These are phyloP conservation scores for Imbricaverruca yamaguchii DNA, from an alignment of 2,888 invertebrate genomes.

Conservation along the genomic window DNA sequence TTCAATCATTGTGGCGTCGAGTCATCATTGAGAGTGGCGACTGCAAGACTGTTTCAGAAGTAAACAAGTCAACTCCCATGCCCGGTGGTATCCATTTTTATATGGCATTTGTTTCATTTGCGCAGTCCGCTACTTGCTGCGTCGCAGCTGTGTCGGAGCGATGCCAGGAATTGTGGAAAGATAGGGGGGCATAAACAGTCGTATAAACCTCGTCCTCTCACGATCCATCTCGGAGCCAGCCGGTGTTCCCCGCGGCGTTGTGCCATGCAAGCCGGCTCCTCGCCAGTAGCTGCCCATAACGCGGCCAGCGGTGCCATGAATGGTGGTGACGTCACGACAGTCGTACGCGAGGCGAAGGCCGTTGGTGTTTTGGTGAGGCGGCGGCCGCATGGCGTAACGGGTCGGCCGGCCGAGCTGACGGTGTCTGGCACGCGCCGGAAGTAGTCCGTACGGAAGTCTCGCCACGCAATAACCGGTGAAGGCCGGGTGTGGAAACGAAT, in stretches of 20 bases:
- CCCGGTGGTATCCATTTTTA: too few species aligned
- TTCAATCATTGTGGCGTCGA: too few species aligned
- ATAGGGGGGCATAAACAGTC: too few species aligned
- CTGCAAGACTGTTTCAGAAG: too few species aligned
- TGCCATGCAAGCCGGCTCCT: neutral
- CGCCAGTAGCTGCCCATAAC: neutral
- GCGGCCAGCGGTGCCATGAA: neutral
- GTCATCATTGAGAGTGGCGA: too few species aligned
- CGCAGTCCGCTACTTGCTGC: too few species aligned
- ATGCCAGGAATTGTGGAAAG: too few species aligned
- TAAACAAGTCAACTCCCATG: too few species aligned
- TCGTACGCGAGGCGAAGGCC: neutral
- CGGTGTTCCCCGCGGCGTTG: slow-evolving; percentile 6
- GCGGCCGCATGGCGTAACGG: slow-evolving; percentile 1
- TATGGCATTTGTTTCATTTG: too few species aligned
- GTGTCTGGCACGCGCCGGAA: neutral
- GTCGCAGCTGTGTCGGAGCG: too few species aligned
- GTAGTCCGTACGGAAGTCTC: neutral
- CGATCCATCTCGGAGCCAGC: neutral
- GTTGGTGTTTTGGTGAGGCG: neutral
- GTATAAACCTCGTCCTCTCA: too few species aligned
- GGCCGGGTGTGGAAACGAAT: neutral
- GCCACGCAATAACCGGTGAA: neutral
- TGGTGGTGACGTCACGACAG: neutral
- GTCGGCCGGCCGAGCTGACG: neutral